Conservation (phyloP, 2,797 vertebrate species). For the Halcyon chelicuti region DNA sequence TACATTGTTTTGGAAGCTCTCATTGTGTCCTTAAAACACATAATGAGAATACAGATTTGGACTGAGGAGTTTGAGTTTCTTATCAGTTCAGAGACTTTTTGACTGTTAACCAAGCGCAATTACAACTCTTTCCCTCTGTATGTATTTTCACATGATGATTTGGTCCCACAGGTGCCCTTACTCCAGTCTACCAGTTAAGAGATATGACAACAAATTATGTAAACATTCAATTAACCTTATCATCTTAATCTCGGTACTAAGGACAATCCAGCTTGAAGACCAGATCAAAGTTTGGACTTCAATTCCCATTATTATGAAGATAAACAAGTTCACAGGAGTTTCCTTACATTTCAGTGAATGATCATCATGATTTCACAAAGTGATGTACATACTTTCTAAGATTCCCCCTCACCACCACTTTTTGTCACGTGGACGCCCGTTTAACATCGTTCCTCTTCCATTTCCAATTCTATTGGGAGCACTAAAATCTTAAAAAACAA, state of each 20-base stretch:
- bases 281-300: background rate
- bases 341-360: background rate
- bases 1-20: background rate
- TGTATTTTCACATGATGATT: background rate
- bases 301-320: background rate
- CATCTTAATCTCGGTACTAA: background rate
- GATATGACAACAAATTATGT: background rate
- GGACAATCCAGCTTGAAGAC: background rate
- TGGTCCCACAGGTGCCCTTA: background rate
- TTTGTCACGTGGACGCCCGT: background rate
- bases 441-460: background rate
- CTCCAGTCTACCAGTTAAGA: background rate
- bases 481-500: background rate
- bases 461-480: background rate
- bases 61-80: background rate
- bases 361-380: background rate
- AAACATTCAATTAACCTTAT: background rate
- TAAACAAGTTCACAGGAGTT: background rate
- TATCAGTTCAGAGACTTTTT: background rate
- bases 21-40: background rate
- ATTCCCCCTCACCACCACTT: background rate
- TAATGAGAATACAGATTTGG: background rate
- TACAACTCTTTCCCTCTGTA: background rate
- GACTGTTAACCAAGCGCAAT: background rate
- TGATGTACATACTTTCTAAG: background rate